Evolutionary conservation across 2,113 vertebrate genomes (phyloP), one percentile per base, ranked within the genome.

Genomic region (Gambusia affinis): DNA sequence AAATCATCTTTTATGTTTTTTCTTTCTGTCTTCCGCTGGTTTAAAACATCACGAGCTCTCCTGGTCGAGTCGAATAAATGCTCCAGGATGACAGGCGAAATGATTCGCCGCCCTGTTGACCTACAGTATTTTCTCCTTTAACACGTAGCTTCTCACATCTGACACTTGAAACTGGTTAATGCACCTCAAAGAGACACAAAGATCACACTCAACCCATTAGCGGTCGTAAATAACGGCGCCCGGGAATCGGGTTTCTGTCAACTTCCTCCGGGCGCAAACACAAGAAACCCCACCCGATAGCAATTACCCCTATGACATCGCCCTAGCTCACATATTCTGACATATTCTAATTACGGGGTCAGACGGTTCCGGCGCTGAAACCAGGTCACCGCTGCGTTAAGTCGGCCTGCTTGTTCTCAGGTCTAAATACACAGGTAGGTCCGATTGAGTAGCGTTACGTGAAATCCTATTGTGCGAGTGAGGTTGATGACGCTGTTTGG

Each of bases 241-340:
- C 7, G 73, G 67, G 65, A 68, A 87, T 81, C 63, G 77, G 85
- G 80, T 91, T 90, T 81, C 79, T 85, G 82, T 89, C 85, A 62
- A 60, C 75, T 78, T 83, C 74, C 78, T 60, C 67, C 51, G 37
- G 64, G 69, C 5, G 28, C 76, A 82, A 81, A 83, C 72, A 75
- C 10, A 0, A 37, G 35, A 0, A 64, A 80, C 85, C 80, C 63
- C 80, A 78, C 86, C 85, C 81, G 73, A 87, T 69, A 78, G 85
- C 84, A 82, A 83, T 89, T 80, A 86, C 69, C 75, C 51, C 77
- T 39, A 29, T 30, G 11, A 47, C 29, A 37, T 63, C 33, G 10
- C 4, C 2, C 17, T 1, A 71, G 51, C 83, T 82, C 83, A 57
- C 82, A 60, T 83, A 72, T 74, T 83, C 67, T 75, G 75, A 86